Evolutionary conservation across 1,140 invertebrate genomes (phyloP), one percentile per base, ranked within the genome.

Genomic region (Trichonephila clavata): DNA sequence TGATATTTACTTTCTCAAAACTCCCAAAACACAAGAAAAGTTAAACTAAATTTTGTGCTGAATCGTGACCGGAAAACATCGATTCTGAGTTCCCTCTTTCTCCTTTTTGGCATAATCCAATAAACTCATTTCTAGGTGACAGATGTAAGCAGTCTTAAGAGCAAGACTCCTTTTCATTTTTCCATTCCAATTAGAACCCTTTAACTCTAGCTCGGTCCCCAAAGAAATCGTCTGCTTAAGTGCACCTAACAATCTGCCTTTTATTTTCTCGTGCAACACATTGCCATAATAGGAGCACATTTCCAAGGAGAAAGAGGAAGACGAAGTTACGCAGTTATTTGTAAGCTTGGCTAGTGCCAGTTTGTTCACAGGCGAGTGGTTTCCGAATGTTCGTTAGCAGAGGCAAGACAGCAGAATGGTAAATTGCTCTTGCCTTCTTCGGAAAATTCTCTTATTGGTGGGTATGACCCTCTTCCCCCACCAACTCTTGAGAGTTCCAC

Each of bases 381-480:
- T 50, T 89, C 32, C 65, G 63, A 89, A 71, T 65, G 65, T 87
- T 87, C 86, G 86, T 87, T 87, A 87, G 86, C 50, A 50, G 50
- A 50, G 50, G 50, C 50, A 57, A 84, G 81, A 84, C 86, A 65
- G 86, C 32, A 65, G 60, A 87, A 63, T 87, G 86, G 86, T 87
- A 43, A 87, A 60, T 87, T 61, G 59, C 61, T n/a, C 57, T 13
- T 60, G 24, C 24, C 60, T 5, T 43, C n/a, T 39, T 65, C 60
- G 86, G 32, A 20, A 87, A 57, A 39, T 63, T 63, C 57, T 87
- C 86, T 63, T 87, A 63, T 27, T 87, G 59, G 59, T 43, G 21
- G 20, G 60, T 87, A 27, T 24, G 32, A 32, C 59, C 32, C 20
- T 10, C 60, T 2, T 14, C 61, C 13, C 14, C 16, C 59, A 39